A percentile compares a stretch with the other conserved stretches of the same genome.
phyloP scores from a whole-genome alignment of 1,140 invertebrate species.

The Drosophila arizonae region DNA sequence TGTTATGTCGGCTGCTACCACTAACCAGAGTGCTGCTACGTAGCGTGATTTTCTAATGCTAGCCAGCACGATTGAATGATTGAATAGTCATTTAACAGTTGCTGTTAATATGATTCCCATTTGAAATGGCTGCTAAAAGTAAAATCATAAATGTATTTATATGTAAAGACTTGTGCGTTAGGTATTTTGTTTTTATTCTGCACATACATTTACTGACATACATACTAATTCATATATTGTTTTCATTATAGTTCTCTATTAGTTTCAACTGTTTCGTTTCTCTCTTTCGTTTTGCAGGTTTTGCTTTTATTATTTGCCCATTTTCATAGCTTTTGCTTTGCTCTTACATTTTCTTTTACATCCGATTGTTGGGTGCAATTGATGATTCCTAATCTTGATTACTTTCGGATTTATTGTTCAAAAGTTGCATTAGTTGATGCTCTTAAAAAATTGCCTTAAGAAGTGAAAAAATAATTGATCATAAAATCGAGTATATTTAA shows the following conservation, averaged over 20 bases:
- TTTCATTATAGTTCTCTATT: constrained; percentile 53
- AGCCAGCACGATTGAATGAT: too few species aligned
- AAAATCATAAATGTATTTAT: too few species aligned
- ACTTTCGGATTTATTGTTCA: constrained; percentile 10
- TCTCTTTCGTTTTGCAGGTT: constrained; percentile 36
- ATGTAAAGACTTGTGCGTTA: background rate
- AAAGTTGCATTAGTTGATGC: constrained; percentile 23
- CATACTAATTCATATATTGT: constrained; percentile 71
- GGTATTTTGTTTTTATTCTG: constrained; percentile 66
- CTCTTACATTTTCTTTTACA: constrained; percentile 29
- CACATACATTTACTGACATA: constrained; percentile 70
- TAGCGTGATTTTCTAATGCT: too few species aligned
- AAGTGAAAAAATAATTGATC: constrained; percentile 23
- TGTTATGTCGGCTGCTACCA: too few species aligned
- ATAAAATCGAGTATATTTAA: constrained; percentile 13
- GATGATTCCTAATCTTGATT: constrained; percentile 7
- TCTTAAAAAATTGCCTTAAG: constrained; percentile 37
- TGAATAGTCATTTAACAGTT: too few species aligned
- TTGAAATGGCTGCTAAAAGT: too few species aligned
- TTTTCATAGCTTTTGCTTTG: constrained; percentile 2
- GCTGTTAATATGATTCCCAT: too few species aligned
- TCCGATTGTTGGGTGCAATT: constrained; percentile 15
- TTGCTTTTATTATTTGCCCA: constrained; percentile 43
- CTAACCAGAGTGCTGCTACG: too few species aligned
- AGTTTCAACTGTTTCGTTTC: constrained; percentile 37